Evolutionary conservation across 1,140 invertebrate species (phyloP), one percentile per base, ranked within the genome.

Genomic region (Polypedilum pembai): DNA sequence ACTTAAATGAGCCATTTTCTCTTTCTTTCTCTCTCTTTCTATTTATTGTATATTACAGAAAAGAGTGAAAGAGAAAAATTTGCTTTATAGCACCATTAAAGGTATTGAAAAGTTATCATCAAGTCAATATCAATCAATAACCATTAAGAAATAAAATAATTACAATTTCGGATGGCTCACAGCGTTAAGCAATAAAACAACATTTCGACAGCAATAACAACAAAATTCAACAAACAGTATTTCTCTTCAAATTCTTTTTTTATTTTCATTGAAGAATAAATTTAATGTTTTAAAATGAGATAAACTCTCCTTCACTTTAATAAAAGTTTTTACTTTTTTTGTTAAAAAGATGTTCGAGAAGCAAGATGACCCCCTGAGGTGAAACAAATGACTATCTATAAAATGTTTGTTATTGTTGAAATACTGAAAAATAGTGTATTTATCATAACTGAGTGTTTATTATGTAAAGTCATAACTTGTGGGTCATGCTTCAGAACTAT

Each of bases 371-470:
- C 17, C 65, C 65, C 65, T 69, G 17, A 69, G 17, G 65, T 69
- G 65, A 69, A 69, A 69, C 65, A 69, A 69, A 69, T 69, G 65
- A 69, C 65, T 69, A 20, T 21, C 17, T 69, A 56, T 56, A 56
- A 69, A 69, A 69, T 69, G 65, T 69, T 69, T 69, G 65, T 69
- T 69, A 69, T 69, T 69, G 65, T 21, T 69, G 65, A 69, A 69
- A 69, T 69, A 69, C 45, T 69, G 18, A 69, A 69, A 69, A 69
- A 69, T 69, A 69, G 65, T 69, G 65, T 20, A 69, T 69, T 69
- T 69, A 69, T 69, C 65, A 69, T 69, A 69, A 56, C 45, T n/a
- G 12, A 3, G 45, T n/a, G n/a, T 56, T 56, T 33, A 33, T 33
- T 33, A 3, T 33, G 15, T 10, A 45, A 56, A 56, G 45, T n/a